Evolutionary conservation across 1,140 invertebrate species (phyloP).

Genomic region (Pseudomyrmex pallidus): DNA sequence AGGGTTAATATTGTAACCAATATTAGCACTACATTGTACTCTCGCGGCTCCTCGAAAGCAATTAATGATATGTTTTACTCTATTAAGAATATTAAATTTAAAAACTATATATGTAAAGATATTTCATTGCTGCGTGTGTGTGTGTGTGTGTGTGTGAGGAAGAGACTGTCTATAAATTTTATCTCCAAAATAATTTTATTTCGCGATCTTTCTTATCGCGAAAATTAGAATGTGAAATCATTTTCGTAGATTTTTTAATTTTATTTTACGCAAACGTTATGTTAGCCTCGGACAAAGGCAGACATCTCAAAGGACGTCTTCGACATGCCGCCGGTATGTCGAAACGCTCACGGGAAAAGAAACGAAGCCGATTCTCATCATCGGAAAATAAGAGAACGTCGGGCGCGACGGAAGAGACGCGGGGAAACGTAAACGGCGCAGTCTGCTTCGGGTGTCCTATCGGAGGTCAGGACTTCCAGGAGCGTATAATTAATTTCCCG

Average conservation of each 20-base stretch:
- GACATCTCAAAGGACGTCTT: slow-evolving; percentile 52
- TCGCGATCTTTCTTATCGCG: background rate
- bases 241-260: background rate
- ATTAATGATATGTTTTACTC: background rate
- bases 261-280: slow-evolving; percentile 9
- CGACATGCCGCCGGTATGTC: slow-evolving; percentile 23
- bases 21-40: slow-evolving; percentile 16
- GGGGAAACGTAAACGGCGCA: slow-evolving; percentile 27
- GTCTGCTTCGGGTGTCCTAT: slow-evolving; percentile 56
- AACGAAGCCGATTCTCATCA: slow-evolving; percentile 61
- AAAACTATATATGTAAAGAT: background rate
- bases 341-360: slow-evolving; percentile 39
- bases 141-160: too few relatives aligned
- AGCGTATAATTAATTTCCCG: slow-evolving; percentile 85
- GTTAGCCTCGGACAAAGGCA: slow-evolving; percentile 3
- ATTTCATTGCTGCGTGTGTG: too few relatives aligned
- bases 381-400: slow-evolving; percentile 56
- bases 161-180: slow-evolving; percentile 1
- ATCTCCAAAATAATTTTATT: background rate
- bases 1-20: slow-evolving; percentile 22
- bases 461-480: slow-evolving; percentile 80
- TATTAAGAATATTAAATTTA: background rate
- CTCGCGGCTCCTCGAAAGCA: background rate
- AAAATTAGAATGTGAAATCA: slow-evolving; percentile 4
- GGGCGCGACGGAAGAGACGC: slow-evolving; percentile 36